phyloP scores from a whole-genome alignment of 2,797 vertebrate species.

The Nannoperca australis region DNA sequence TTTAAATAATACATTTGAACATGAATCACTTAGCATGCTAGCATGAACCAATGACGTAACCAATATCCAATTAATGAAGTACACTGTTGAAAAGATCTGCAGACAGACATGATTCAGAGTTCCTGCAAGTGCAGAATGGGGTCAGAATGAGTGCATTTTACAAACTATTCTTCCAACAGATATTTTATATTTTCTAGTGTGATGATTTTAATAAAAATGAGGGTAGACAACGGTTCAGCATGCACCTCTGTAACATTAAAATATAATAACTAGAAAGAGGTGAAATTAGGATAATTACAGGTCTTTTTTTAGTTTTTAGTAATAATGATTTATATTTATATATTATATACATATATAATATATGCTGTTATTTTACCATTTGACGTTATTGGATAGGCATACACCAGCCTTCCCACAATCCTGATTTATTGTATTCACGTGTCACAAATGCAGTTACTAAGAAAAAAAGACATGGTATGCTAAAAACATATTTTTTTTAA shows the following conservation, averaged over 20 bases:
- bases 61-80: constrained; percentile 46
- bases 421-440: constrained; percentile 1
- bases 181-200: neutral
- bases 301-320: neutral
- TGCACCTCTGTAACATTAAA: neutral
- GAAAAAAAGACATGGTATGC: neutral
- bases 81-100: constrained; percentile 25
- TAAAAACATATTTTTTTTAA: too few relatives aligned
- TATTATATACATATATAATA: neutral
- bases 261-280: neutral
- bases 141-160: constrained; percentile 3
- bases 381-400: too few relatives aligned
- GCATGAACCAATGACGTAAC: constrained; percentile 36
- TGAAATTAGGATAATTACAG: neutral
- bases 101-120: constrained; percentile 19
- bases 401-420: neutral
- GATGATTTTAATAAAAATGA: neutral
- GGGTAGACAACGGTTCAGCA: neutral
- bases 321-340: neutral
- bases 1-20: constrained; percentile 33
- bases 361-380: neutral
- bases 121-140: neutral
- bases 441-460: neutral
- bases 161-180: neutral
- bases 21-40: constrained; percentile 32